Conservation (phyloP, 2,113 vertebrate genomes). For the Lates calcarifer region DNA sequence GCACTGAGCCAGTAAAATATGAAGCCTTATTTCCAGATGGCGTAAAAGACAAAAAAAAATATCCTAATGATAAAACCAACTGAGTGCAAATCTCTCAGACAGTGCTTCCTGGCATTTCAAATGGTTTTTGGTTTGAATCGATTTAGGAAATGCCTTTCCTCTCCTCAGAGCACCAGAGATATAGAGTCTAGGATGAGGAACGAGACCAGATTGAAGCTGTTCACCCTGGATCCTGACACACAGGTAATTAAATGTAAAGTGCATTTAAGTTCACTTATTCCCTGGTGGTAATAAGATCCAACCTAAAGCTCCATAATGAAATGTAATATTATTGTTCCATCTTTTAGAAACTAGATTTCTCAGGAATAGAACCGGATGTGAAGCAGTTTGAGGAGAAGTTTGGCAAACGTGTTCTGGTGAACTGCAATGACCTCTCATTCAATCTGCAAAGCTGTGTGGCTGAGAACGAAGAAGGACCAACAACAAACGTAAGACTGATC, state of each 20-base stretch:
- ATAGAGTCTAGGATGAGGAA: slow-evolving; percentile 93
- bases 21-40: slow-evolving; percentile 54
- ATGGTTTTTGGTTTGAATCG: slow-evolving; percentile 21
- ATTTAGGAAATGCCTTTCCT: slow-evolving; percentile 48
- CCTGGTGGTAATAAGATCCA: background rate
- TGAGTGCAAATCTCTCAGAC: slow-evolving; percentile 30
- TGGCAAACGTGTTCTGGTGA: slow-evolving; percentile 95
- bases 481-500: slow-evolving; percentile 90
- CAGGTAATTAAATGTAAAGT: slow-evolving; percentile 87
- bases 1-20: slow-evolving; percentile 55
- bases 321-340: slow-evolving; percentile 38
- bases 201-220: slow-evolving; percentile 95
- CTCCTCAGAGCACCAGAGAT: slow-evolving; percentile 90
- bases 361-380: slow-evolving; percentile 92
- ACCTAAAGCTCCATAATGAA: background rate
- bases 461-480: slow-evolving; percentile 98
- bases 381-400: slow-evolving; percentile 98
- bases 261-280: background rate
- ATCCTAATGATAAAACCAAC: slow-evolving; percentile 52
- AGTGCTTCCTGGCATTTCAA: slow-evolving; percentile 13
- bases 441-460: slow-evolving; percentile 98
- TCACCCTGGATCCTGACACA: slow-evolving; percentile 95
- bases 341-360: slow-evolving; percentile 94
- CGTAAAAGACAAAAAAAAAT: slow-evolving; percentile 29
- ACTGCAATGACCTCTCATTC: slow-evolving; percentile 97